Conservation (phyloP, 2,797 vertebrate species). For the Columba guinea region DNA sequence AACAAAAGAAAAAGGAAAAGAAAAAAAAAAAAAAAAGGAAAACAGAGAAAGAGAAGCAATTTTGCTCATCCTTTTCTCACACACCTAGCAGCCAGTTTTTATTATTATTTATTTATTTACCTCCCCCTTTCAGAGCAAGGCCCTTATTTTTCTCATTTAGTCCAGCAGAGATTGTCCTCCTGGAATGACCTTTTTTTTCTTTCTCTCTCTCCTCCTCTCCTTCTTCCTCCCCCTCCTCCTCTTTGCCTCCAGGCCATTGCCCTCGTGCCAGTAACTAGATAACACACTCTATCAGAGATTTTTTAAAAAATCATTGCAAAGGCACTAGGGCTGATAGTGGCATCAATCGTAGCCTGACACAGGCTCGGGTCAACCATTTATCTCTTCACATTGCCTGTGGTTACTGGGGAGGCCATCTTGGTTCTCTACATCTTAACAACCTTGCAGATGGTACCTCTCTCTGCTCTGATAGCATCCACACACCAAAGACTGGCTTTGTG, state of each 20-base stretch:
- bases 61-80: conserved; percentile 84
- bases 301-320: conserved; percentile 98
- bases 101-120: conserved; percentile 75
- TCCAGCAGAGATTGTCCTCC: conserved; percentile 93
- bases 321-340: conserved; percentile 98
- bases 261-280: conserved; percentile 99
- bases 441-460: conserved; percentile 87
- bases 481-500: conserved; percentile 21
- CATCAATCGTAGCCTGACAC: conserved; percentile 99
- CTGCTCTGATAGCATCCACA: conserved; percentile 76
- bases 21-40: background rate
- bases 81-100: conserved; percentile 84
- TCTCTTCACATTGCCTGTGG: conserved; percentile 96
- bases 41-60: conserved; percentile 73
- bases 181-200: conserved; percentile 92
- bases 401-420: conserved; percentile 91
- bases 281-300: conserved; percentile 99
- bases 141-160: conserved; percentile 92
- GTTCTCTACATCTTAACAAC: conserved; percentile 89
- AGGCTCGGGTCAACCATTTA: conserved; percentile 97
- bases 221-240: conserved; percentile 69
- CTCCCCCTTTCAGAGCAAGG: conserved; percentile 72
- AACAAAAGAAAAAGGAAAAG: background rate
- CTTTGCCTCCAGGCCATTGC: conserved; percentile 87
- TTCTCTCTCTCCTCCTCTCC: conserved; percentile 82